A percentile compares a stretch with the other conserved stretches of the same genome.
These are phyloP conservation scores for Clarias macrocephalus DNA, from an alignment of 2,113 vertebrate species.

Conservation along the genomic window DNA sequence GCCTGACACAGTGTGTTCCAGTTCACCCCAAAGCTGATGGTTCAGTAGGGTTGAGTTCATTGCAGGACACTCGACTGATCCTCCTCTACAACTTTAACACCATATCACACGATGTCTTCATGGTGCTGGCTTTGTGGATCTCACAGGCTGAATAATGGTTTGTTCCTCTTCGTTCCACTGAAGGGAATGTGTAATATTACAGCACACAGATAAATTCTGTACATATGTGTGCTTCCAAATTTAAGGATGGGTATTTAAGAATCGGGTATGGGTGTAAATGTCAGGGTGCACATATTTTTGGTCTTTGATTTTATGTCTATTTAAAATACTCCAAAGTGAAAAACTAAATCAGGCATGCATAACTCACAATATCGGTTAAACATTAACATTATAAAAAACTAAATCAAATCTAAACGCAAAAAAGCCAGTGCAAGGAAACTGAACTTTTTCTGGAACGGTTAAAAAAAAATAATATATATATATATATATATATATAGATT, in stretches of 20 bases:
- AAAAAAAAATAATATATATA: background rate
- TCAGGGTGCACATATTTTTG: background rate
- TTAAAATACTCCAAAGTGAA: background rate
- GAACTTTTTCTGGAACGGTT: background rate
- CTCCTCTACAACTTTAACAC: background rate
- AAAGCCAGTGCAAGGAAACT: background rate
- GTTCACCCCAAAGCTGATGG: background rate
- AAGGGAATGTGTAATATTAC: background rate
- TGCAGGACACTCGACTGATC: background rate
- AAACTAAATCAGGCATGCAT: background rate
- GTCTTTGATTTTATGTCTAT: background rate
- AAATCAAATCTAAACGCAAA: background rate
- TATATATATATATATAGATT: too few species aligned
- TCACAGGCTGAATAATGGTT: background rate
- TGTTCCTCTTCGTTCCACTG: background rate
- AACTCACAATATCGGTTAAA: too few species aligned
- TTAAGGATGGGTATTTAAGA: too few species aligned
- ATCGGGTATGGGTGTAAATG: background rate
- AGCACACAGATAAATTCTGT: background rate
- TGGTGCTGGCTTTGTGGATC: background rate
- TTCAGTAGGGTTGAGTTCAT: background rate
- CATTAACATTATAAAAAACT: background rate
- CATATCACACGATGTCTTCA: background rate
- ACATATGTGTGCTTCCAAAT: background rate
- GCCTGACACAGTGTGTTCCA: background rate